Conservation (phyloP, 2,888 invertebrate genomes). For the Parnassius apollo region DNA sequence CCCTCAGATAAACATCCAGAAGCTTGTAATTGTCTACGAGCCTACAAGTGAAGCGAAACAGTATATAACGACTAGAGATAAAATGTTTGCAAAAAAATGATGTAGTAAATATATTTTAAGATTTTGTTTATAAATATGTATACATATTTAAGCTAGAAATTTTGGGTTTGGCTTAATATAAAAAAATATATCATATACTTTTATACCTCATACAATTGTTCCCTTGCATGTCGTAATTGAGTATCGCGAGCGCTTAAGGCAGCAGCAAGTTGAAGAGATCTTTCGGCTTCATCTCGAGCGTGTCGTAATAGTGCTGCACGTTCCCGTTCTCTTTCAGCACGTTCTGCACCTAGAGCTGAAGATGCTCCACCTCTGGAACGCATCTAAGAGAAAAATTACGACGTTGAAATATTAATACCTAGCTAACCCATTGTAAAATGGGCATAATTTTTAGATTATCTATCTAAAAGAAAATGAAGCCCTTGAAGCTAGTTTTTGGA, state of each 20-base stretch:
- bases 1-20: constrained; percentile 92
- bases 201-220: constrained; percentile 89
- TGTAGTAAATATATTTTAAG: too few species aligned
- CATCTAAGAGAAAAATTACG: constrained; percentile 53
- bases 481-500: too few species aligned
- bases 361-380: constrained; percentile 89
- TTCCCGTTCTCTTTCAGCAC: constrained; percentile 90
- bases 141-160: too few species aligned
- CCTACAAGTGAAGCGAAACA: constrained; percentile 57
- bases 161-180: background rate
- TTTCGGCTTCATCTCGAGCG: constrained; percentile 94
- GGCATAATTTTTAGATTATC: too few species aligned
- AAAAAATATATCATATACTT: background rate
- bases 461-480: too few species aligned
- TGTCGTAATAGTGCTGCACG: constrained; percentile 93
- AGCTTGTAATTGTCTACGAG: constrained; percentile 86
- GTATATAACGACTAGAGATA: too few species aligned
- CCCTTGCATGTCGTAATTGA: constrained; percentile 91
- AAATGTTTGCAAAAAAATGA: too few species aligned
- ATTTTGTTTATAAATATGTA: too few species aligned
- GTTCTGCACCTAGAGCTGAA: constrained; percentile 83
- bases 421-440: too few species aligned
- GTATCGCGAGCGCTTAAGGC: constrained; percentile 93
- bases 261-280: constrained; percentile 91
- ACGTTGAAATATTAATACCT: too few species aligned